A percentile compares a stretch with the other conserved stretches of the same genome.
Evolutionary conservation across 2,888 invertebrate species (phyloP).

Genomic region (Agrochola lota): DNA sequence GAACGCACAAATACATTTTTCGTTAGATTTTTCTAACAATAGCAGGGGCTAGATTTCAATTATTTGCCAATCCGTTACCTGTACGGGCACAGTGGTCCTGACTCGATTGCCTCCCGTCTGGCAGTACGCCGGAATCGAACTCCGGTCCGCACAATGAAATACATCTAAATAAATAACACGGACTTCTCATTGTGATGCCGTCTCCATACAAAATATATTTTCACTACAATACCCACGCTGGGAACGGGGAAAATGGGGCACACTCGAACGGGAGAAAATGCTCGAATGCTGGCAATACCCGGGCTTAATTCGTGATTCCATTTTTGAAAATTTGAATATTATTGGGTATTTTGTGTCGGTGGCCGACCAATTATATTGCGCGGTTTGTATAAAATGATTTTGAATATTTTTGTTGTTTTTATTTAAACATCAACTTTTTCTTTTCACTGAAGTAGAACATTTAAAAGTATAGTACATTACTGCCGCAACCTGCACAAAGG

Average conservation of each 20-base stretch:
- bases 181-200: conserved; percentile 84
- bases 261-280: conserved; percentile 81
- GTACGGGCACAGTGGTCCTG: conserved; percentile 73
- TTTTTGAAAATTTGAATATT: conserved; percentile 78
- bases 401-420: conserved; percentile 20
- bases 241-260: conserved; percentile 83
- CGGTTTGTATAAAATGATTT: conserved; percentile 35
- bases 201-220: conserved; percentile 87
- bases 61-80: conserved; percentile 84
- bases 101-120: conserved; percentile 84
- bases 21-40: conserved; percentile 74
- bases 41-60: conserved; percentile 81
- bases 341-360: conserved; percentile 60
- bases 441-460: background rate
- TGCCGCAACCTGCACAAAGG: no score
- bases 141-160: conserved; percentile 81
- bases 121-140: conserved; percentile 80
- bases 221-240: conserved; percentile 79
- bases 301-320: conserved; percentile 76
- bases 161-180: conserved; percentile 88
- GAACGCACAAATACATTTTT: conserved; percentile 70
- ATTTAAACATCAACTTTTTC: background rate
- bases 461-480: background rate
- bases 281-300: conserved; percentile 79
- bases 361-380: conserved; percentile 57